A percentile compares a stretch with the other conserved stretches of the same genome.
phyloP scores from a whole-genome alignment of 2,888 invertebrate species.

The Argyresthia goedartella region DNA sequence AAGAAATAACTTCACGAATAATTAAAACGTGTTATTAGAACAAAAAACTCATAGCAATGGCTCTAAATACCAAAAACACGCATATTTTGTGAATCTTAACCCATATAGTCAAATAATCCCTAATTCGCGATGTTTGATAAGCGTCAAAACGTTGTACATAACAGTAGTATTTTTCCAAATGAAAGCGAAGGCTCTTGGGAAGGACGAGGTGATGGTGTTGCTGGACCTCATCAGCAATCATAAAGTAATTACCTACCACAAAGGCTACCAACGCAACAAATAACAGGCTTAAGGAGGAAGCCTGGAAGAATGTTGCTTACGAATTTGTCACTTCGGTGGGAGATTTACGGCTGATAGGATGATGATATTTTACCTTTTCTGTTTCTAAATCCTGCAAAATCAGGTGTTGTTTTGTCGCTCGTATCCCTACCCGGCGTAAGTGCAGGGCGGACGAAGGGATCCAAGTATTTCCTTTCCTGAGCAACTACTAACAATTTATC shows the following conservation, averaged over 20 bases:
- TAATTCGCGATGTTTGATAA: too few relatives aligned
- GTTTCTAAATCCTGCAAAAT: too few relatives aligned
- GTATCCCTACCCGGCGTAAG: too few relatives aligned
- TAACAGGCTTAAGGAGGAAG: background rate
- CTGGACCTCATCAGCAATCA: background rate
- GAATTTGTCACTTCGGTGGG: background rate
- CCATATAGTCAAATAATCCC: background rate
- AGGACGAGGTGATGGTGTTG: background rate
- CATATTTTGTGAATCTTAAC: background rate
- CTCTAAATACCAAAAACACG: background rate
- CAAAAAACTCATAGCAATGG: background rate
- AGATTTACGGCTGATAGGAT: background rate
- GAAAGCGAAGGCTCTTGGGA: background rate
- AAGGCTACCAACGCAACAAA: background rate
- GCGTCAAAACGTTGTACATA: background rate
- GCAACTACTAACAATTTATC: too few relatives aligned
- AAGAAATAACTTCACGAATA: background rate
- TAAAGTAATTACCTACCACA: background rate
- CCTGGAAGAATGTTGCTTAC: background rate
- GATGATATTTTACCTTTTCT: too few relatives aligned
- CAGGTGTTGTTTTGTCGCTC: too few relatives aligned
- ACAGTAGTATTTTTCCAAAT: background rate
- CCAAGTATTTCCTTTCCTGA: too few relatives aligned
- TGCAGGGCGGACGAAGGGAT: too few relatives aligned
- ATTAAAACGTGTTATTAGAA: background rate